Evolutionary conservation across 92 coral and sea anemone species (phyloP).

Genomic region (Nematostella vectensis): DNA sequence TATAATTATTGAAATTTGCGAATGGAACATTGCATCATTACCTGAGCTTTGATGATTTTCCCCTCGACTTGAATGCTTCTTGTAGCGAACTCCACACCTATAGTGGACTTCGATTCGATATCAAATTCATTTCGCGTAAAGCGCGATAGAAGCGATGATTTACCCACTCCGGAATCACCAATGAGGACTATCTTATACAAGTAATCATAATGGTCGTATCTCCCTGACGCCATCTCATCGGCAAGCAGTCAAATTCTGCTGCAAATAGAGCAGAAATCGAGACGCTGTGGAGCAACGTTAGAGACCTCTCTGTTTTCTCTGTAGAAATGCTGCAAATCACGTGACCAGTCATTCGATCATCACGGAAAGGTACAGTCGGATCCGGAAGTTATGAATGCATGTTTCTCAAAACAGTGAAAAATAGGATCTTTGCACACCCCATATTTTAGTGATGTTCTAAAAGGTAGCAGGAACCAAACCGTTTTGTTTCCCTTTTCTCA

Average conservation of each 20-base stretch:
- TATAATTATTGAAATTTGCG: no score
- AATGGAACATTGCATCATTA: no score
- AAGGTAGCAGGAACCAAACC: no score
- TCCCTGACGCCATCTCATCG: slow-evolving; percentile 58
- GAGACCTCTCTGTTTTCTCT: slow-evolving; percentile 1
- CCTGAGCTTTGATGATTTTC: slow-evolving; percentile 98
- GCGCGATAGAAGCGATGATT: slow-evolving; percentile 87
- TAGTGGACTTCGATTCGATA: slow-evolving; percentile 95
- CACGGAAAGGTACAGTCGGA: no score
- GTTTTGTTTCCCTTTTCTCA: no score
- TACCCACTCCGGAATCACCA: slow-evolving; percentile 99
- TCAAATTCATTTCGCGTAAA: slow-evolving; percentile 98
- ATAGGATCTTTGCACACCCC: no score
- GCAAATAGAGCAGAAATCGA: background rate
- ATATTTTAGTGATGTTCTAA: no score
- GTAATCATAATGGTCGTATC: slow-evolving; percentile 96
- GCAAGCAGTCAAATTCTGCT: background rate
- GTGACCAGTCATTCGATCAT: slow-evolving; percentile 36
- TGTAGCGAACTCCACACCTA: slow-evolving; percentile 98
- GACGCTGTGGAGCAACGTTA: background rate
- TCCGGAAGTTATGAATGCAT: no score
- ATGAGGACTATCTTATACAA: slow-evolving; percentile 92
- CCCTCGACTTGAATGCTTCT: slow-evolving; percentile 91
- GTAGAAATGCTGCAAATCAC: no score
- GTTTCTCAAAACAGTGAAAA: no score